A percentile compares a stretch with the other conserved stretches of the same genome.
Conservation (phyloP, 2,888 invertebrate species). For the Podabrus alpinus region DNA sequence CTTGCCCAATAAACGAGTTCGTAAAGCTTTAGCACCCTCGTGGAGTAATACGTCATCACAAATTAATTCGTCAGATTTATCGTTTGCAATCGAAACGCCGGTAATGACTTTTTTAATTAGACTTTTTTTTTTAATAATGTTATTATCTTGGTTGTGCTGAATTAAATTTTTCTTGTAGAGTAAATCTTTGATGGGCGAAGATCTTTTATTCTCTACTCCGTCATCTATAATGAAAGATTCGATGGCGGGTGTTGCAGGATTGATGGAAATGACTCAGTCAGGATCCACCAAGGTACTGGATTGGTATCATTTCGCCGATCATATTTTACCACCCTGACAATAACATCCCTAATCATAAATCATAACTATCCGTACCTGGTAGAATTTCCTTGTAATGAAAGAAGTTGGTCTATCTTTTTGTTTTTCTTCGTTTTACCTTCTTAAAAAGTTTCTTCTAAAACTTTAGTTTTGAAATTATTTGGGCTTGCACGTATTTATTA, state of each 20-base stretch:
- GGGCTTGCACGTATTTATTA: not conserved
- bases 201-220: slow-evolving; percentile 78
- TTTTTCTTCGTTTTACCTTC: not conserved
- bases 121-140: not conserved
- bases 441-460: not conserved
- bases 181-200: slow-evolving; percentile 66
- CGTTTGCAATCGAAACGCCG: slow-evolving; percentile 77
- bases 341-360: slow-evolving; percentile 1
- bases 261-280: slow-evolving; percentile 61
- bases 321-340: slow-evolving; percentile 42
- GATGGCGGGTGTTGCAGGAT: slow-evolving; percentile 69
- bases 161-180: slow-evolving; percentile 66
- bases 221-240: slow-evolving; percentile 86
- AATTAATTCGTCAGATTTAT: slow-evolving; percentile 61
- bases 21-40: slow-evolving; percentile 79
- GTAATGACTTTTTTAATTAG: slow-evolving; percentile 54
- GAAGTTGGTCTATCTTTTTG: not conserved
- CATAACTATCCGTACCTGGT: slow-evolving; percentile 23
- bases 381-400: slow-evolving; percentile 2
- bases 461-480: not conserved
- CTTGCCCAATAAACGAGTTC: slow-evolving; percentile 72
- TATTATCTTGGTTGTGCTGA: not conserved
- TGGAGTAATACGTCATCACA: slow-evolving; percentile 62
- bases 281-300: slow-evolving; percentile 54
- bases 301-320: slow-evolving; percentile 53